phyloP scores from a whole-genome alignment of 2,888 invertebrate genomes.

The Nineta flava region DNA sequence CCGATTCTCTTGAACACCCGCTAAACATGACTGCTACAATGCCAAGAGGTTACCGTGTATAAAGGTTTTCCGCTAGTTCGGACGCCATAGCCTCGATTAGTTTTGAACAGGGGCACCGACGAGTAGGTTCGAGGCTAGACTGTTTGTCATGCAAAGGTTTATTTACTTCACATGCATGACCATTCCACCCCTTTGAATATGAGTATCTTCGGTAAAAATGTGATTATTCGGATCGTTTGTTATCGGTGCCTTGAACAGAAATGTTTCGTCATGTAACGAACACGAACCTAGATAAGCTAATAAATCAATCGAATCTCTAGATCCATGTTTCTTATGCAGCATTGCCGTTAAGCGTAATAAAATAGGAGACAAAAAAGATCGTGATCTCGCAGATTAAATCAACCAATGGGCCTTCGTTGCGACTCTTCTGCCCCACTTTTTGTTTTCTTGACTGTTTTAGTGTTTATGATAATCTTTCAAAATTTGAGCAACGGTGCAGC shows the following conservation, averaged over 20 bases:
- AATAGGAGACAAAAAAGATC: conserved; percentile 8
- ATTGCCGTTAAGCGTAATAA: conserved; percentile 1
- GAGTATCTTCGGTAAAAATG: conserved; percentile 6
- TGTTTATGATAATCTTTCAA: conserved; percentile 4
- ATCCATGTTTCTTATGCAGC: conserved; percentile 5
- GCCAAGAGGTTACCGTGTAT: too few relatives aligned
- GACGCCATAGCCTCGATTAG: too few relatives aligned
- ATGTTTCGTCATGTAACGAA: conserved; percentile 2
- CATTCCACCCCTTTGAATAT: too few relatives aligned
- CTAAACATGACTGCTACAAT: too few relatives aligned
- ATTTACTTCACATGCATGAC: too few relatives aligned
- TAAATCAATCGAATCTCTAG: not conserved
- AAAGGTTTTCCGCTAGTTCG: too few relatives aligned
- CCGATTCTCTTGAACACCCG: too few relatives aligned
- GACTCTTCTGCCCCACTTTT: not conserved
- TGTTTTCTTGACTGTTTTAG: not conserved
- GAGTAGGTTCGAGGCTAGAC: too few relatives aligned
- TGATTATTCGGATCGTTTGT: not conserved
- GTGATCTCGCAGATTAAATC: conserved; percentile 7
- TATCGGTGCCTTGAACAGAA: not conserved
- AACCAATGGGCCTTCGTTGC: conserved; percentile 1
- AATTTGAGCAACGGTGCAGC: conserved; percentile 6
- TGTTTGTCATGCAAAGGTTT: too few relatives aligned
- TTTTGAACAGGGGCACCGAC: too few relatives aligned
- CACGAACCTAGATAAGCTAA: conserved; percentile 2